Conservation (phyloP, 2,113 vertebrate species). For the Hydropotes inermis region DNA sequence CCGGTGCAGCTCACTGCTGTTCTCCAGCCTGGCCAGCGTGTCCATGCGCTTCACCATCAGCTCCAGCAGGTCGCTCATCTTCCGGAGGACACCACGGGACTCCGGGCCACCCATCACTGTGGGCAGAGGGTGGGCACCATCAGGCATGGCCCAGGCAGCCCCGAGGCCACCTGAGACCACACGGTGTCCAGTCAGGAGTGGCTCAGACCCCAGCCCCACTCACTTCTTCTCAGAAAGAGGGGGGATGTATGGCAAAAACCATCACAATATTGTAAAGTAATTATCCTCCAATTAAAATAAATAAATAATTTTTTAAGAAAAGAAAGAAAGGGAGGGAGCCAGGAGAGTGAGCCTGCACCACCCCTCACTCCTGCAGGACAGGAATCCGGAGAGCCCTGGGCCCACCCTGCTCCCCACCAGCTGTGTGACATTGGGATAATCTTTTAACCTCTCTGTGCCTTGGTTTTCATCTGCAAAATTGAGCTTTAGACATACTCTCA, state of each 20-base stretch:
- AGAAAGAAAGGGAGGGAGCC: background rate
- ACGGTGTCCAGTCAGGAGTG: background rate
- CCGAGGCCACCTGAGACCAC: background rate
- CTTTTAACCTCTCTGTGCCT: background rate
- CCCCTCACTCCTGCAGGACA: background rate
- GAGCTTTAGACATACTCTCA: background rate
- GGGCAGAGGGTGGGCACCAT: slow-evolving; percentile 27
- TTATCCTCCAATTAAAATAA: background rate
- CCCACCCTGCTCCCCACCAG: background rate
- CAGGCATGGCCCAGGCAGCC: background rate
- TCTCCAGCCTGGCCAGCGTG: slow-evolving; percentile 89
- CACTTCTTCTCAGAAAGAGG: background rate
- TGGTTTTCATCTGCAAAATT: background rate
- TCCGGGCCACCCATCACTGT: slow-evolving; percentile 89
- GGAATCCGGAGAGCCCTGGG: background rate
- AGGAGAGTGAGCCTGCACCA: background rate
- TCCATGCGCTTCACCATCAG: slow-evolving; percentile 95
- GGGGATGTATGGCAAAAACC: background rate
- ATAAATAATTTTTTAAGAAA: background rate
- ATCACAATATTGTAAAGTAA: background rate
- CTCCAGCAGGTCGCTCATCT: slow-evolving; percentile 97
- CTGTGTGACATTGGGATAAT: background rate
- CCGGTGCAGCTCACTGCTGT: slow-evolving; percentile 87
- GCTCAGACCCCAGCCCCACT: background rate
- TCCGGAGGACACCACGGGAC: slow-evolving; percentile 91